Evolutionary conservation across 1,140 invertebrate species (phyloP).

Genomic region (Ceratina calcarata): DNA sequence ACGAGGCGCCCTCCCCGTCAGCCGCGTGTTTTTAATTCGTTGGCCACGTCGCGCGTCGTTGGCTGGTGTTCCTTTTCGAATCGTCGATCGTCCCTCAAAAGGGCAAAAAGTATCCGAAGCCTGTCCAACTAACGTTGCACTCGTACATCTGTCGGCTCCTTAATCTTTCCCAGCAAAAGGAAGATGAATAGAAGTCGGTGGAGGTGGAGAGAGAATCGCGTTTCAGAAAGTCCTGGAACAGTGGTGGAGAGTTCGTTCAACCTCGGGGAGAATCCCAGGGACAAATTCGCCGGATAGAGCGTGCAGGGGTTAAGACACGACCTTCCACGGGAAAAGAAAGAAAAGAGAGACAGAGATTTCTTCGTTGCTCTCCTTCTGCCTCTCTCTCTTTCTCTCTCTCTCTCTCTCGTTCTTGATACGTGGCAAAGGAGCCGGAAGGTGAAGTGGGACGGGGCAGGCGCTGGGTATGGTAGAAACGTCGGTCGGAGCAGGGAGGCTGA

Average conservation of each 20-base stretch:
- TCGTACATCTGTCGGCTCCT: not conserved
- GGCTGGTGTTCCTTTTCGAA: no score
- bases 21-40: no score
- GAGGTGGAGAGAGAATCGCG: not conserved
- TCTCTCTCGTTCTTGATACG: not conserved
- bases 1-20: no score
- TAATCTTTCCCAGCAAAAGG: not conserved
- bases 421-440: not conserved
- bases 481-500: conserved; percentile 53
- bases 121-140: not conserved
- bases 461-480: conserved; percentile 27
- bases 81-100: no score
- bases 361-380: not conserved
- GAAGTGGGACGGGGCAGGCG: not conserved
- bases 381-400: not conserved
- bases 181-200: not conserved
- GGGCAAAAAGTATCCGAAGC: not conserved
- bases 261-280: conserved; percentile 60
- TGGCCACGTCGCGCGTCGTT: no score
- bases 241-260: conserved; percentile 60
- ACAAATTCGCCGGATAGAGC: conserved; percentile 59
- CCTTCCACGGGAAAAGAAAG: conserved; percentile 58
- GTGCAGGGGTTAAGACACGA: conserved; percentile 67
- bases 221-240: not conserved
- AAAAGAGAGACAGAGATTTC: not conserved